A percentile compares a stretch with the other conserved stretches of the same genome.
Evolutionary conservation across 2,797 vertebrate genomes (phyloP).

Genomic region (Xyrichtys novacula): DNA sequence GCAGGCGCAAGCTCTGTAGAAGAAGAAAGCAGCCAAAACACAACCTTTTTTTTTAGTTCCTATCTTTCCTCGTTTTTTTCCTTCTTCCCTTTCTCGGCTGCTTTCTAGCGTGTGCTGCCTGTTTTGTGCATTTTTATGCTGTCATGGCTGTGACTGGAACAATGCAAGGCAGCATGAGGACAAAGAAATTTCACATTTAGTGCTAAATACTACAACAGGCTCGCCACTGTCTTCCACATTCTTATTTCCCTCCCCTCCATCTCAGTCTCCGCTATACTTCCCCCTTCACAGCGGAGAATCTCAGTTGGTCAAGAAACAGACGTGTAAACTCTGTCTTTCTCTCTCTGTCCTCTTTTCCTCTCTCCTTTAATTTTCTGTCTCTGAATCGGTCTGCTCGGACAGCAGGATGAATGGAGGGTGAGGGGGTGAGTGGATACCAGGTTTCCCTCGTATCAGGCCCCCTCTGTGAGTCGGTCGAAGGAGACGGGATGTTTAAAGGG

Average conservation of each 20-base stretch:
- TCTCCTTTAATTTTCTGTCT: slow-evolving; percentile 31
- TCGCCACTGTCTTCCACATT: slow-evolving; percentile 38
- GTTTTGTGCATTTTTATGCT: slow-evolving; percentile 50
- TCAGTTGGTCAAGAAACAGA: slow-evolving; percentile 28
- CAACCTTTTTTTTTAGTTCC: slow-evolving; percentile 1
- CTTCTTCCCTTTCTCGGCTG: slow-evolving; percentile 20
- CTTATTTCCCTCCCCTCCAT: slow-evolving; percentile 38
- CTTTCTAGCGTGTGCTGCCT: slow-evolving; percentile 44
- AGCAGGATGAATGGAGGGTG: slow-evolving; percentile 55
- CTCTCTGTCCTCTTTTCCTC: slow-evolving; percentile 19
- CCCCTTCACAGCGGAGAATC: slow-evolving; percentile 28
- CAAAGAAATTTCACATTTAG: slow-evolving; percentile 61
- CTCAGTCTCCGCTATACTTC: slow-evolving; percentile 34
- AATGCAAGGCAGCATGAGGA: slow-evolving; percentile 53
- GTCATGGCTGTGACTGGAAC: slow-evolving; percentile 57
- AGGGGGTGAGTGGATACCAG: slow-evolving; percentile 54
- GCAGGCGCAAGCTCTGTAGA: slow-evolving; percentile 16
- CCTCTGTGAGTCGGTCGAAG: slow-evolving; percentile 45
- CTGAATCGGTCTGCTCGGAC: slow-evolving; percentile 41
- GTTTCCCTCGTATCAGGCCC: slow-evolving; percentile 29
- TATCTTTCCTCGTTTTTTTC: not conserved
- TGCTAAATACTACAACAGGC: slow-evolving; percentile 71
- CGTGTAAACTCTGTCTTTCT: slow-evolving; percentile 12
- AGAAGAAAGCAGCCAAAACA: slow-evolving; percentile 18
- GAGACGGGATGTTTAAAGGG: slow-evolving; percentile 43